Evolutionary conservation across 2,888 invertebrate species (phyloP), one percentile per base, ranked within the genome.

Genomic region (Lithophane socia): DNA sequence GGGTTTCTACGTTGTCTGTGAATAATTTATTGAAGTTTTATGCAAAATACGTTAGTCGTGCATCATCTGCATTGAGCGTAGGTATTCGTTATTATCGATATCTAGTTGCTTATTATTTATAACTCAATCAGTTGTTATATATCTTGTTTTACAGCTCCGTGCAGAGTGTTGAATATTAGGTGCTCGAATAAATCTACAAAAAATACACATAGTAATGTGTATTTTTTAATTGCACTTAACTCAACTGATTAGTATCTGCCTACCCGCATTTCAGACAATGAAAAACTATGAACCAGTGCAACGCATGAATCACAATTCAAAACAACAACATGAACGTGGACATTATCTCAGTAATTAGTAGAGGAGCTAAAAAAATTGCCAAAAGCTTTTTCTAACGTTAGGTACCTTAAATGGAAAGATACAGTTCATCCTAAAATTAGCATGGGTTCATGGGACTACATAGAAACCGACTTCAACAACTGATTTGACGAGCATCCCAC

Each of bases 11-110:
- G 78, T 58, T 60, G 37, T 76, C 52, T 64, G 18, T 68, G 60
- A 71, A 78, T 84, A 76, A 80, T 65, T 12, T 69, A 81, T 68
- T 47, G 68, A 73, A 12, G 56, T 70, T 83, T 76, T 70, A 80
- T 76, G 63, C 73, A 65, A 80, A 86, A 66, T 79, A 69, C 47
- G 49, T 63, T 58, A 18, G 65, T 73, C 58, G 72, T 73, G 73
- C 73, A 71, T 73, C 65, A 67, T 81, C 52, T 70, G 66, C 60
- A 70, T 76, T 42, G 52, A 52, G 7, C 42, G 58, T 60, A 37
- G 37, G 37, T 37, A 67, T 58, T 72, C 70, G 69, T 72, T 77
- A 13, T 44, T 60, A 56, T 61, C 47, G 12, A 37, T 83, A 63
- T 60, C 47, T 70, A 10, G 49, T 58, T 49, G 24, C 12, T 49